Conservation (phyloP, 92 coral and sea anemone genomes). For the Nematostella vectensis region DNA sequence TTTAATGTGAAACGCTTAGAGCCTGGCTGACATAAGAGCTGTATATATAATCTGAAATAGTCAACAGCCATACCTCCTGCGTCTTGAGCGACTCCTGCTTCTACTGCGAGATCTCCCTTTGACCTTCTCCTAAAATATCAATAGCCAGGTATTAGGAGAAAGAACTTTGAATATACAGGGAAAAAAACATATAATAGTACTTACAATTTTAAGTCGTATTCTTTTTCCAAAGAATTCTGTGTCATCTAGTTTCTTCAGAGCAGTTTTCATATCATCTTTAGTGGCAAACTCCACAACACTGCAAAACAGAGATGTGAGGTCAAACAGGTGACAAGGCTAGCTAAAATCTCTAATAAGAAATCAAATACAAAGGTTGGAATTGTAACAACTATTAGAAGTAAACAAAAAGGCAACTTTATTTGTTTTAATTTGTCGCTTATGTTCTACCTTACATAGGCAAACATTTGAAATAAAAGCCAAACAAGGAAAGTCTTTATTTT, state of each 20-base stretch:
- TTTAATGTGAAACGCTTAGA: too few relatives aligned
- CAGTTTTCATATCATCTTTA: conserved; percentile 97
- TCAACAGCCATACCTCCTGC: conserved; percentile 36
- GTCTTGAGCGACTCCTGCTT: conserved; percentile 28
- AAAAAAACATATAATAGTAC: conserved; percentile 9
- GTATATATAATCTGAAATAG: too few relatives aligned
- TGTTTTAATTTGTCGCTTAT: too few relatives aligned
- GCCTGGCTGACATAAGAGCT: too few relatives aligned
- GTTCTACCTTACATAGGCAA: too few relatives aligned
- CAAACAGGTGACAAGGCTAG: too few relatives aligned
- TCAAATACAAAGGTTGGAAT: neutral
- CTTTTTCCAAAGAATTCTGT: conserved; percentile 80
- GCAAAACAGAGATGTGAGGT: conserved; percentile 1
- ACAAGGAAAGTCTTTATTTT: too few relatives aligned
- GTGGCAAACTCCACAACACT: conserved; percentile 91
- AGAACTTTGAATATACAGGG: neutral
- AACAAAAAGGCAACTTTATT: neutral
- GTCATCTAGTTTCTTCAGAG: conserved; percentile 87
- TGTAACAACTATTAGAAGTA: neutral
- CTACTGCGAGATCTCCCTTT: conserved; percentile 30
- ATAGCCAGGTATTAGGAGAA: neutral
- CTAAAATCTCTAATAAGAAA: neutral
- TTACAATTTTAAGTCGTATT: conserved; percentile 81
- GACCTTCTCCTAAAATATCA: conserved; percentile 42
- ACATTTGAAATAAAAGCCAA: too few relatives aligned